A percentile compares a stretch with the other conserved stretches of the same genome.
These are phyloP conservation scores for Xenopus borealis DNA, from an alignment of 2,113 vertebrate species.

Conservation along the genomic window DNA sequence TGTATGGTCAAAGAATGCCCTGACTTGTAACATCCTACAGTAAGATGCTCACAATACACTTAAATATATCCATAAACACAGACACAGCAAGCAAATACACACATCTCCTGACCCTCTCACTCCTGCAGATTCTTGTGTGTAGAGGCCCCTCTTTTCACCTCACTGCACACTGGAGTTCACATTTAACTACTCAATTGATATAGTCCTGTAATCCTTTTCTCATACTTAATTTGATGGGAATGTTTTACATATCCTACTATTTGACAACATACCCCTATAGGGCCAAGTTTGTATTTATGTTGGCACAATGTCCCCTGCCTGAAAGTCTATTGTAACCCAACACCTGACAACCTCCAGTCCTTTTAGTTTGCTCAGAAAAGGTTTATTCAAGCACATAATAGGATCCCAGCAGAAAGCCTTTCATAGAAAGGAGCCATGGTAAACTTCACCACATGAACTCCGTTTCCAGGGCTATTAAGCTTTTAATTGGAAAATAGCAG, in stretches of 20 bases:
- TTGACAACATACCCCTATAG: slow-evolving; percentile 71
- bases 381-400: slow-evolving; percentile 99
- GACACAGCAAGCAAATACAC: too few relatives aligned
- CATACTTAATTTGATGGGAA: slow-evolving; percentile 65
- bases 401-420: slow-evolving; percentile 85
- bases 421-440: slow-evolving; percentile 77
- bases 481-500: slow-evolving; percentile 98
- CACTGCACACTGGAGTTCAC: slow-evolving; percentile 55
- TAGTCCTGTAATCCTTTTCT: slow-evolving; percentile 62
- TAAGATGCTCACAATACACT: too few relatives aligned
- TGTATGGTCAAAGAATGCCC: too few relatives aligned
- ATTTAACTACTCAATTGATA: slow-evolving; percentile 62
- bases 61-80: too few relatives aligned
- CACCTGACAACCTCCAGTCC: slow-evolving; percentile 82
- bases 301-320: slow-evolving; percentile 75
- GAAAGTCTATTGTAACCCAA: slow-evolving; percentile 87
- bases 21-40: too few relatives aligned
- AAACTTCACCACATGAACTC: slow-evolving; percentile 92
- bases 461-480: slow-evolving; percentile 98
- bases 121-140: not conserved
- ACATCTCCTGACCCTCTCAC: not conserved
- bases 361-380: slow-evolving; percentile 85
- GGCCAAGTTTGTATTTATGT: slow-evolving; percentile 68
- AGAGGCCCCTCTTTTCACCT: slow-evolving; percentile 50
- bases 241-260: slow-evolving; percentile 63